Conservation (phyloP, 2,797 vertebrate genomes). For the Menidia menidia region DNA sequence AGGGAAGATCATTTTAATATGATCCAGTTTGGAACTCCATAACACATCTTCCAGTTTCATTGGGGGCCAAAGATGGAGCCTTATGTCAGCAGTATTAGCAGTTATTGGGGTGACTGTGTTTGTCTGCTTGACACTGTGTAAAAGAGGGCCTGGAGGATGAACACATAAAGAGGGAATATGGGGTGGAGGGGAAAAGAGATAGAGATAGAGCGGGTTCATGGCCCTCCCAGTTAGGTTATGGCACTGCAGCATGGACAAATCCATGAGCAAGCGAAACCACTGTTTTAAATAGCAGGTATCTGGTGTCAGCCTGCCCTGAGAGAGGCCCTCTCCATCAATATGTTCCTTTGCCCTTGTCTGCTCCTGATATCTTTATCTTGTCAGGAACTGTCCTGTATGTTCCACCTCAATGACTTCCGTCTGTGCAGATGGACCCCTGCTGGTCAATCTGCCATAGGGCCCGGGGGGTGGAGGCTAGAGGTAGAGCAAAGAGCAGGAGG, state of each 20-base stretch:
- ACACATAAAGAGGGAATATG: constrained; percentile 23
- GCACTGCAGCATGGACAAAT: constrained; percentile 76
- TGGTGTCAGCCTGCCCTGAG: constrained; percentile 78
- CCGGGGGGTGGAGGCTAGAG: constrained; percentile 42
- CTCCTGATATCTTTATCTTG: constrained; percentile 85
- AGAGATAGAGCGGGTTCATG: constrained; percentile 54
- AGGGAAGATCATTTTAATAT: constrained; percentile 57
- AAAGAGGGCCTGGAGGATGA: constrained; percentile 58
- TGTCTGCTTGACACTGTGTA: constrained; percentile 79
- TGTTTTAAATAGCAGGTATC: constrained; percentile 87
- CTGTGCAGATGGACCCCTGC: constrained; percentile 73
- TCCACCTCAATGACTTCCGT: constrained; percentile 81
- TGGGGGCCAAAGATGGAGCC: constrained; percentile 70
- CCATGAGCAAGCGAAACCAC: constrained; percentile 85
- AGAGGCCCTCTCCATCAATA: constrained; percentile 83
- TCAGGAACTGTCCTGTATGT: constrained; percentile 79
- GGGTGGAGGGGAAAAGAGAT: constrained; percentile 20
- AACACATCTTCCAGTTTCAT: constrained; percentile 77
- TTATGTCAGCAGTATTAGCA: constrained; percentile 66
- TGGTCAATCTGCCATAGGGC: constrained; percentile 47
- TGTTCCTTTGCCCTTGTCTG: constrained; percentile 85
- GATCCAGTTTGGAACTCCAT: constrained; percentile 77
- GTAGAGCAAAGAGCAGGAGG: constrained; percentile 5
- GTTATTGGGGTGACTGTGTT: constrained; percentile 78
- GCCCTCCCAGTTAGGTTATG: constrained; percentile 72